phyloP scores from a whole-genome alignment of 2,113 vertebrate genomes.

The Pterocles gutturalis region DNA sequence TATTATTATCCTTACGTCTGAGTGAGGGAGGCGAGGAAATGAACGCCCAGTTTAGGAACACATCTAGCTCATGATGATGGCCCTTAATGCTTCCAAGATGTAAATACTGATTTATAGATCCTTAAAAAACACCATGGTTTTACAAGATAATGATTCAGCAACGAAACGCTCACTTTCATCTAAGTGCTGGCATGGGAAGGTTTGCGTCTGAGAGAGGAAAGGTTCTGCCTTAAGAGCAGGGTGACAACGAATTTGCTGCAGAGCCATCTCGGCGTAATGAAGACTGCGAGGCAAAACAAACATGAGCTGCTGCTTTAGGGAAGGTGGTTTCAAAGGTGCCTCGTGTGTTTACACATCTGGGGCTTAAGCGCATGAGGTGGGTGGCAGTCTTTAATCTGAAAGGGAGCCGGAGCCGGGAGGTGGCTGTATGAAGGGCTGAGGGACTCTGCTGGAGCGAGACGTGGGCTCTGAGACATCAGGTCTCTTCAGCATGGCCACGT shows the following conservation, averaged over 20 bases:
- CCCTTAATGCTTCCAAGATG: background rate
- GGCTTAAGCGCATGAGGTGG: background rate
- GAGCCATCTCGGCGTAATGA: background rate
- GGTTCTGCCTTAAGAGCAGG: background rate
- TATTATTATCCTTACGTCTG: background rate
- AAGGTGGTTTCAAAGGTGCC: slow-evolving; percentile 14
- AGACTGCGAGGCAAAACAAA: slow-evolving; percentile 38
- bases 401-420: background rate
- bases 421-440: background rate
- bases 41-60: background rate
- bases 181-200: background rate
- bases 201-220: background rate
- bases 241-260: slow-evolving; percentile 1
- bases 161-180: background rate
- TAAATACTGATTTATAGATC: slow-evolving; percentile 16
- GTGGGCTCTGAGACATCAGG: background rate
- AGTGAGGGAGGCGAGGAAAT: background rate
- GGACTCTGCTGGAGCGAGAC: background rate
- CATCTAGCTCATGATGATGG: background rate
- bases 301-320: background rate
- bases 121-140: background rate
- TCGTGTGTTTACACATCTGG: background rate
- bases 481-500: accelerated
- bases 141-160: slow-evolving; percentile 43
- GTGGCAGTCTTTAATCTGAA: background rate